Conservation (phyloP, 2,888 invertebrate genomes). For the Steromphala cineraria region DNA sequence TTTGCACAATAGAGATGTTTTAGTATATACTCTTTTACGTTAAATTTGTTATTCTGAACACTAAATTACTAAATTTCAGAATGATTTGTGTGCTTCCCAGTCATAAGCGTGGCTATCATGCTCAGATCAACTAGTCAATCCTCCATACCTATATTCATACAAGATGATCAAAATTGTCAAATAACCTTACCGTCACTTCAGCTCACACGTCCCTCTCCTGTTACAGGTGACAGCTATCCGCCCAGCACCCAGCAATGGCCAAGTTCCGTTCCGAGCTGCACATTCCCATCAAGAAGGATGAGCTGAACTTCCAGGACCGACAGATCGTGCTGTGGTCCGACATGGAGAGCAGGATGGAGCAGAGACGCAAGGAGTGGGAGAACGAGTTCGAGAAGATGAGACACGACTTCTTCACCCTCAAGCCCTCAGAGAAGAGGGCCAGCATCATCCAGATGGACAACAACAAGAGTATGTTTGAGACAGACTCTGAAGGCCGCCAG, state of each 20-base stretch:
- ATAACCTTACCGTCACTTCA: no score
- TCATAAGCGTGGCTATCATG: no score
- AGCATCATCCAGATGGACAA: constrained; percentile 50
- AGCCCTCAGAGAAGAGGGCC: constrained; percentile 62
- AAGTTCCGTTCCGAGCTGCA: constrained; percentile 72
- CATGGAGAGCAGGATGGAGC: constrained; percentile 68
- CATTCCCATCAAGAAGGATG: constrained; percentile 72
- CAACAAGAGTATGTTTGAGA: constrained; percentile 59
- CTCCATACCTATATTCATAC: no score
- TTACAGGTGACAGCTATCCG: background rate
- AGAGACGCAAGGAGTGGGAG: constrained; percentile 68
- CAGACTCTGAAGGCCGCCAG: constrained; percentile 58
- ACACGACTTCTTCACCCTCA: constrained; percentile 73
- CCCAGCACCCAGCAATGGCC: constrained; percentile 51
- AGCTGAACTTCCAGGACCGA: constrained; percentile 71
- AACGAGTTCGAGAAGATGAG: constrained; percentile 70
- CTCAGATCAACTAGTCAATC: no score
- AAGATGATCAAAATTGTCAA: no score
- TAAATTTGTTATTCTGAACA: no score
- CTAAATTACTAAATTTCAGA: no score
- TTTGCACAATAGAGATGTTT: no score
- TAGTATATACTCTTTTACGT: no score
- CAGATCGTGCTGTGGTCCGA: constrained; percentile 71
- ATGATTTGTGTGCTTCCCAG: no score
- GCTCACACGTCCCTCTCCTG: no score